Evolutionary conservation across 2,888 invertebrate genomes (phyloP), one percentile per base, ranked within the genome.

Genomic region (Lepidochrysops patricia): DNA sequence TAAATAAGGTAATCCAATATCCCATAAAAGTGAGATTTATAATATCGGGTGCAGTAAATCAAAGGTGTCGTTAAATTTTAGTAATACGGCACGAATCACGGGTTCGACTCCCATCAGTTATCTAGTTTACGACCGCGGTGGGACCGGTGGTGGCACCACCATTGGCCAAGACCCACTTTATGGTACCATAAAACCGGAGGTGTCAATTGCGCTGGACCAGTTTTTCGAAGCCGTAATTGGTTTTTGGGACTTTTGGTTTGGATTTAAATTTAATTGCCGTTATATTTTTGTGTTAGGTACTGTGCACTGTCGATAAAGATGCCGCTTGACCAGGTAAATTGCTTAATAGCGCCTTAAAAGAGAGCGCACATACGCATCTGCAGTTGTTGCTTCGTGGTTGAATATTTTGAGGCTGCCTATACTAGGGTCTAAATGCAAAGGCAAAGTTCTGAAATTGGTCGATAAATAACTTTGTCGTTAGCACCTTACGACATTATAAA

Each of bases 91-190:
- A 52, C 52, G 43, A 43, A 43, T 43, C 43, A 43, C 26, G 13
- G 52, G 52, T 27, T 29, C 54, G 54, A 54, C 0, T 52, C 54
- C 27, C 54, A 54, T 54, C 19, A 29, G 32, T 54, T 82, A 82
- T 79, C 78, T 77, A 79, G 69, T 86, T 85, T 84, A 84, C 77
- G 82, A 80, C 61, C 71, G 65, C 75, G 72, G 67, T 70, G 67
- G 79, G 76, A 85, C 85, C 86, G 87, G 87, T 79, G 82, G 79
- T 75, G 74, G 77, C 68, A 63, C 70, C 71, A 72, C 75, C 74
- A 88, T 87, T 87, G 87, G 87, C 69, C 67, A 68, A 63, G 19
- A 12, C 54, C 26, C 54, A 29, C 32, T 54, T 66, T 65, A 66
- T 72, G 70, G 63, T 68, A 66, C 73, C 68, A 77, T 85, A 84